phyloP scores from a whole-genome alignment of 2,797 vertebrate species.

The Chelonia mydas region DNA sequence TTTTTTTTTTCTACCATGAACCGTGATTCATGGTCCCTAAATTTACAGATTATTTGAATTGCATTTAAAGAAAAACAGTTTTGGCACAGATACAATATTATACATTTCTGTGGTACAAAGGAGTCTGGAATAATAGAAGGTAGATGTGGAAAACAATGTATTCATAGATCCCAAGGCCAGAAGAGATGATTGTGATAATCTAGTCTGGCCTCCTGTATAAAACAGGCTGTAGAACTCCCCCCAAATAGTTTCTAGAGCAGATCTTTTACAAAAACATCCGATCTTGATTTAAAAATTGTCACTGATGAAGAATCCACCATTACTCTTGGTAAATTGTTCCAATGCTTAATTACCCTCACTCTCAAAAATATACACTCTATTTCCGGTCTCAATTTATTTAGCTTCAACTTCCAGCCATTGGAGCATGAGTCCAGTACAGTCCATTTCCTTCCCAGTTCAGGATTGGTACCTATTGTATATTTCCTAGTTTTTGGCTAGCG shows the following conservation, averaged over 20 bases:
- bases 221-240: background rate
- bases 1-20: constrained; percentile 56
- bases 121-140: background rate
- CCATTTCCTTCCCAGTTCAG: background rate
- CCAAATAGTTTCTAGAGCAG: background rate
- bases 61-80: constrained; percentile 20
- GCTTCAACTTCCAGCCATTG: background rate
- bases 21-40: constrained; percentile 40
- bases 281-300: background rate
- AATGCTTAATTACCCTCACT: background rate
- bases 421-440: background rate
- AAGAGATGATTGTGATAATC: background rate
- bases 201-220: background rate
- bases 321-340: background rate
- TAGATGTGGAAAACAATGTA: background rate
- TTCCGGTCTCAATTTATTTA: background rate
- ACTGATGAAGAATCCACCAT: background rate
- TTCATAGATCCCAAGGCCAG: background rate
- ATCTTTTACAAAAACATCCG: background rate
- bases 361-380: no score
- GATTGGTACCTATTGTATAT: background rate
- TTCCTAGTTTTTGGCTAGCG: background rate
- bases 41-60: constrained; percentile 26
- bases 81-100: background rate
- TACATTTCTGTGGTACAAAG: background rate